phyloP scores from a whole-genome alignment of 37 sponge, comb jelly and placozoan species.

The Beroe forskalii region DNA sequence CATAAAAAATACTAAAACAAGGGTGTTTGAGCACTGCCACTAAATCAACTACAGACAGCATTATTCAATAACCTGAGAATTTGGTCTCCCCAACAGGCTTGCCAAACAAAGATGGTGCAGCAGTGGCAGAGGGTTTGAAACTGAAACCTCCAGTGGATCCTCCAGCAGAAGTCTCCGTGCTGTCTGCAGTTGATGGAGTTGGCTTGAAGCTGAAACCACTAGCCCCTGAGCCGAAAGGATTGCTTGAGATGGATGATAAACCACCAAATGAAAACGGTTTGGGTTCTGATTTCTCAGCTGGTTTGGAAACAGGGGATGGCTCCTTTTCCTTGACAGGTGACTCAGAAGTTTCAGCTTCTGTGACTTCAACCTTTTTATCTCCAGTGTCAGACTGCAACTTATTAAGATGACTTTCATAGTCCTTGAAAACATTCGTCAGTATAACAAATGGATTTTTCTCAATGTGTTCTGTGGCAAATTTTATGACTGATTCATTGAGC shows the following conservation, averaged over 20 bases:
- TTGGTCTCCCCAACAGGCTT: constrained; percentile 21
- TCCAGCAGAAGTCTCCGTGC: background rate
- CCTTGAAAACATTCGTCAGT: constrained; percentile 27
- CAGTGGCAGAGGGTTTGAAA: constrained; percentile 32
- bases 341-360: background rate
- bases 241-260: background rate
- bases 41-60: too few relatives aligned
- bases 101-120: constrained; percentile 45
- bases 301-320: background rate
- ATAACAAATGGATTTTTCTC: constrained; percentile 46
- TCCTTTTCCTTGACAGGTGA: background rate
- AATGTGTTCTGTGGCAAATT: constrained; percentile 32
- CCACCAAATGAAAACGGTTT: constrained; percentile 45
- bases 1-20: too few relatives aligned
- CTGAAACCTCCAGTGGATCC: constrained; percentile 7
- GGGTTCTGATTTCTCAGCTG: background rate
- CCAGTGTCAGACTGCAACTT: background rate
- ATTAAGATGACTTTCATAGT: constrained; percentile 43
- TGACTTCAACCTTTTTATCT: background rate
- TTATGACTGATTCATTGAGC: constrained; percentile 50
- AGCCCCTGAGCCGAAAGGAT: constrained; percentile 1
- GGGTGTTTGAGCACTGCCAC: too few relatives aligned
- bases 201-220: constrained; percentile 41
- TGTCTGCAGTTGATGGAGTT: background rate
- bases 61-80: background rate